phyloP scores from a whole-genome alignment of 2,797 vertebrate genomes.

The Cephalopachus bancanus region DNA sequence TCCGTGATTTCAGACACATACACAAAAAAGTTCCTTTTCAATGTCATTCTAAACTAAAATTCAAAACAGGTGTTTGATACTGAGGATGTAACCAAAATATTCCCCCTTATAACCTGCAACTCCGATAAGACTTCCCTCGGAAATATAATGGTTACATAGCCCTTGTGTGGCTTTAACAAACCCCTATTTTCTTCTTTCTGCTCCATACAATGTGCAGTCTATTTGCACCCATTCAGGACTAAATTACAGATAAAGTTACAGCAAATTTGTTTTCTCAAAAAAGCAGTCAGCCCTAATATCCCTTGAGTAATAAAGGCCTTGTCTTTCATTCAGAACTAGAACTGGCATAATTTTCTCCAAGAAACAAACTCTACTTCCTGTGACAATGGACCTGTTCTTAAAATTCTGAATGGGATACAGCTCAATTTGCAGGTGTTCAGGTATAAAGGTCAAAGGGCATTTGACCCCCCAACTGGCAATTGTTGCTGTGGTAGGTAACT shows the following conservation, averaged over 20 bases:
- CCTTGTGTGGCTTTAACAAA: conserved; percentile 91
- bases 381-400: conserved; percentile 94
- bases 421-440: conserved; percentile 95
- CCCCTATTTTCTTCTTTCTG: conserved; percentile 88
- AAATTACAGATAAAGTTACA: conserved; percentile 99
- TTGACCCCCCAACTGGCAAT: conserved; percentile 89
- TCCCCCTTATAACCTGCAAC: conserved; percentile 92
- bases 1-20: conserved; percentile 39
- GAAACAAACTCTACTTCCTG: conserved; percentile 93
- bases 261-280: conserved; percentile 99
- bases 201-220: conserved; percentile 94
- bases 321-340: conserved; percentile 92
- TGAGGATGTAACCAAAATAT: conserved; percentile 92
- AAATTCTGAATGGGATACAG: conserved; percentile 89
- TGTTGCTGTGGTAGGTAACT: conserved; percentile 91
- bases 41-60: conserved; percentile 91
- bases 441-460: conserved; percentile 91
- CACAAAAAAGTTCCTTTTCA: conserved; percentile 77
- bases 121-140: conserved; percentile 93
- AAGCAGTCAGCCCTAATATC: conserved; percentile 96
- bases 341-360: conserved; percentile 88
- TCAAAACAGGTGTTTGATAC: conserved; percentile 94
- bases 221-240: conserved; percentile 95
- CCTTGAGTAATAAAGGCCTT: conserved; percentile 95
- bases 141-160: conserved; percentile 94